phyloP scores from a whole-genome alignment of 2,888 invertebrate species.

The Hybos culiciformis region DNA sequence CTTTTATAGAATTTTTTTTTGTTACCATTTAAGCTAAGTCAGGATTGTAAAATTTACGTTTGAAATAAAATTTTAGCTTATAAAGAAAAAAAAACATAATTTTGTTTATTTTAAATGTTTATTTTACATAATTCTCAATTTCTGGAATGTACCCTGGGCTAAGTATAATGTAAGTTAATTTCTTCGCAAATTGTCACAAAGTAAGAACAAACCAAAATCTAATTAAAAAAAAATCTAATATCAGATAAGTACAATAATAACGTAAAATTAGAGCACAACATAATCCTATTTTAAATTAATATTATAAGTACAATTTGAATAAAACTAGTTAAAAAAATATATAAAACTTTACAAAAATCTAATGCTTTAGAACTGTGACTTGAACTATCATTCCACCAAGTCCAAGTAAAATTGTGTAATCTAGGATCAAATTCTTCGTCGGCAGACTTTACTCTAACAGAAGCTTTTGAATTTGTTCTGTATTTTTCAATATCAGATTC shows the following conservation, averaged over 20 bases:
- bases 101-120: neutral
- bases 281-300: too few relatives aligned
- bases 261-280: neutral
- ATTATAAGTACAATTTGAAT: neutral
- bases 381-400: slow-evolving; percentile 44
- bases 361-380: too few relatives aligned
- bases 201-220: too few relatives aligned
- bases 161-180: too few relatives aligned
- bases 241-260: too few relatives aligned
- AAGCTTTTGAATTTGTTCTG: slow-evolving; percentile 32
- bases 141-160: too few relatives aligned
- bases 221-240: too few relatives aligned
- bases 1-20: too few relatives aligned
- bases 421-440: slow-evolving; percentile 42
- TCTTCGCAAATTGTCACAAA: too few relatives aligned
- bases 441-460: slow-evolving; percentile 33
- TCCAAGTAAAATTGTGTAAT: slow-evolving; percentile 43
- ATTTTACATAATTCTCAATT: neutral
- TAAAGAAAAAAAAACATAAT: neutral
- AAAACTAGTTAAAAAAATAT: neutral
- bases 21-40: too few relatives aligned
- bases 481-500: slow-evolving; percentile 37
- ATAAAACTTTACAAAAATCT: neutral
- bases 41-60: too few relatives aligned
- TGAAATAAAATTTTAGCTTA: too few relatives aligned